Conservation (phyloP, 2,888 invertebrate species). For the Chloroclysta siterata region DNA sequence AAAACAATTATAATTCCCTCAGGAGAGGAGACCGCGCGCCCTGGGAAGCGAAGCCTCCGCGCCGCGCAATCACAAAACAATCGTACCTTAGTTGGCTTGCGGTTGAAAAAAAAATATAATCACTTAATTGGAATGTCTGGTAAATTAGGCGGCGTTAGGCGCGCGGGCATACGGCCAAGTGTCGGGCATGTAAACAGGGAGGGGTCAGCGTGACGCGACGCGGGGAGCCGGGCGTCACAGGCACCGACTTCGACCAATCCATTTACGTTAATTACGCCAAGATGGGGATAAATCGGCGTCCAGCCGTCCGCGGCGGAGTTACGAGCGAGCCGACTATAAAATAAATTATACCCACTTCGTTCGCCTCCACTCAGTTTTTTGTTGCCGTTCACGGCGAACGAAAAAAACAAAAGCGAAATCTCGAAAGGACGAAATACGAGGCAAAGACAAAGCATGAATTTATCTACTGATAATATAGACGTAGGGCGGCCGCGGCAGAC, state of each 20-base stretch:
- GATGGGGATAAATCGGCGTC: conserved; percentile 84
- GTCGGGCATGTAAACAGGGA: conserved; percentile 56
- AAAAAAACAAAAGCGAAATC: conserved; percentile 80
- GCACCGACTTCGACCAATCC: conserved; percentile 78
- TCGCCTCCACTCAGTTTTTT: conserved; percentile 84
- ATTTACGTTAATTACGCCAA: conserved; percentile 83
- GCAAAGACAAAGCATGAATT: conserved; percentile 85
- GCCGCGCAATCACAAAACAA: conserved; percentile 70
- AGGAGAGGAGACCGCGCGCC: conserved; percentile 74
- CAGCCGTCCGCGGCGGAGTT: conserved; percentile 83
- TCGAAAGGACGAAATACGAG: conserved; percentile 84
- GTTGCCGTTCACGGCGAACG: conserved; percentile 72
- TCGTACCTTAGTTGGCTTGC: conserved; percentile 70
- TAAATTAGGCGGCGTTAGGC: conserved; percentile 42
- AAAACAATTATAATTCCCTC: conserved; percentile 84
- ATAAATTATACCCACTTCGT: conserved; percentile 85
- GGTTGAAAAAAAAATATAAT: conserved; percentile 67
- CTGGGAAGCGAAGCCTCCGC: conserved; percentile 60
- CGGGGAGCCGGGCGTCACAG: conserved; percentile 61
- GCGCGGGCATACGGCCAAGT: conserved; percentile 42
- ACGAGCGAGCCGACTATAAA: conserved; percentile 84
- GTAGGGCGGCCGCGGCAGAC: conserved; percentile 80
- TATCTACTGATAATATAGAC: conserved; percentile 86
- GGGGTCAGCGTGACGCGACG: conserved; percentile 53
- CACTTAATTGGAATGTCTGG: conserved; percentile 68